Evolutionary conservation across 2,797 vertebrate genomes (phyloP), one percentile per base, ranked within the genome.

Genomic region (Eulemur coronatus): DNA sequence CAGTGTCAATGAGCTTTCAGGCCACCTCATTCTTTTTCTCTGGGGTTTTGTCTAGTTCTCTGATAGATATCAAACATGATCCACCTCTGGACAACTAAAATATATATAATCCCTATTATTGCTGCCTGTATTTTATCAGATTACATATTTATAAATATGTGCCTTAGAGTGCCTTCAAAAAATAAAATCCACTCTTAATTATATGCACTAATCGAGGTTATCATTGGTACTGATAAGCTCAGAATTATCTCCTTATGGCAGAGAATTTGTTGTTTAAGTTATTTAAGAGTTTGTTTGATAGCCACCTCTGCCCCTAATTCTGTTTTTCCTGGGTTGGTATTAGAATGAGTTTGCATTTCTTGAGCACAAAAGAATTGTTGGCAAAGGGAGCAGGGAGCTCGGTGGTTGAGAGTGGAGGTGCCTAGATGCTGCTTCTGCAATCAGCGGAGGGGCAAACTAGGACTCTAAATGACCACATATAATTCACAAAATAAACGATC

Each of bases 281-380:
- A 91, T 93, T 95, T 96, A 81, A 89, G 84, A 90, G 78, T 92
- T 93, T 87, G 50, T 91, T 96, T 97, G 92, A 63, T 57, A 85
- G 55, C 33, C 30, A 84, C 63, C 5, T 97, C 67, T 95, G 33
- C 65, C 88, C 55, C 72, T 97, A 92, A 96, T 97, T 96, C 69
- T 95, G 76, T 87, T 97, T 96, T 92, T 76, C 84, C 91, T 95
- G 67, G 70, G 52, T 78, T 48, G 50, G 75, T 88, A 87, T 90
- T 97, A 96, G 95, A 86, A 97, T 97, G 93, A 97, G 72, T 94
- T 96, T 97, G 89, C 89, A 95, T 95, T 97, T 97, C 88, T 70
- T 95, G 67, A 92, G 87, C 79, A 93, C n/a, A 89, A 76, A 78
- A 46, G 85, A 93, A 95, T 84, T 92, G 35, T 78, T 96, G 84